Conservation (phyloP, 30 jellyfish, hydroid and myxozoan species). For the Turritopsis dohrnii region DNA sequence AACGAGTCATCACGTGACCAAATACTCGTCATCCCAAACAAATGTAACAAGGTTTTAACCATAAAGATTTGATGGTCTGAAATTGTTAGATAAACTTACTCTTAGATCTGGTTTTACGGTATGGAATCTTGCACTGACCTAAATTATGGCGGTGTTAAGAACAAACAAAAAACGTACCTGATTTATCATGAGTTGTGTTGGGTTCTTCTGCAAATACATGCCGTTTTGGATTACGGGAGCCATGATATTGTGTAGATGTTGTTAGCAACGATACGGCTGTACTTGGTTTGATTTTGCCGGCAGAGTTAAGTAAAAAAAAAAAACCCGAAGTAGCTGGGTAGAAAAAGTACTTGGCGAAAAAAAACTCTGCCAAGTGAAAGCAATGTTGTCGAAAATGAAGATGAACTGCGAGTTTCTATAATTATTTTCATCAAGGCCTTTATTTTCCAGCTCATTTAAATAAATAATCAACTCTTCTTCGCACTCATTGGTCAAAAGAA, state of each 20-base stretch:
- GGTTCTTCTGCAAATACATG: slow-evolving; percentile 22
- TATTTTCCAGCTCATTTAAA: not conserved
- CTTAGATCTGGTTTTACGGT: too few relatives aligned
- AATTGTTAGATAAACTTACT: too few relatives aligned
- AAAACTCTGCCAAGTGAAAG: not conserved
- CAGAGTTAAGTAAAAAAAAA: not conserved
- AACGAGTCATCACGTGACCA: too few relatives aligned
- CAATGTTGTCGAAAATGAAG: not conserved
- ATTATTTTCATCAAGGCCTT: not conserved
- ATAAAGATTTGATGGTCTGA: too few relatives aligned
- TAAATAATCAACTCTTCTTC: not conserved
- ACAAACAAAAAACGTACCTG: slow-evolving; percentile 4
- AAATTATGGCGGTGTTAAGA: not conserved
- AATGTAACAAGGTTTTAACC: too few relatives aligned
- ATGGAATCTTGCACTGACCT: too few relatives aligned
- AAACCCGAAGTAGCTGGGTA: not conserved
- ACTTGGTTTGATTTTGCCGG: not conserved
- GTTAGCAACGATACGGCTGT: not conserved
- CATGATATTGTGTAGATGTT: not conserved
- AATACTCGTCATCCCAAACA: too few relatives aligned
- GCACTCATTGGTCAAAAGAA: not conserved
- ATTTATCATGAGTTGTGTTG: slow-evolving; percentile 8
- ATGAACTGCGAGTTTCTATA: not conserved
- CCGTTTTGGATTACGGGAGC: slow-evolving; percentile 15
- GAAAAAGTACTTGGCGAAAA: not conserved